phyloP scores from a whole-genome alignment of 2,888 invertebrate species.

The Machimus rusticus region DNA sequence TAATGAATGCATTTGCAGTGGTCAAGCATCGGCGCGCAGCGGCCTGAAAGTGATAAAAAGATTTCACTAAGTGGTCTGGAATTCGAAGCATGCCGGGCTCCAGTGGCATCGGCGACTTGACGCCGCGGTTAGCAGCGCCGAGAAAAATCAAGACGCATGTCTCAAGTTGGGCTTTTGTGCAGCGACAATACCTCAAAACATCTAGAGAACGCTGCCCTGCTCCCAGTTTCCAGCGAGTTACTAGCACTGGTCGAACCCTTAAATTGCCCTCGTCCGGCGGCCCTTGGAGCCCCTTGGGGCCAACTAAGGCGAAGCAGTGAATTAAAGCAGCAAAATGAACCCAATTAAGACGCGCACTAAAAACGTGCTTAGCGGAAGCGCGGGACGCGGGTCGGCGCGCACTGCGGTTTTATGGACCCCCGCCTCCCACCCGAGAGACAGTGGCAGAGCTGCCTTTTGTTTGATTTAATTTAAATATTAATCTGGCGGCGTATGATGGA shows the following conservation, averaged over 20 bases:
- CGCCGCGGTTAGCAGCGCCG: not conserved
- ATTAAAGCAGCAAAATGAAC: not conserved
- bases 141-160: not conserved
- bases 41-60: conserved; percentile 11
- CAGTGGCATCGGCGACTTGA: not conserved
- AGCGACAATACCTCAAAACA: not conserved
- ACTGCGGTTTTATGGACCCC: not conserved
- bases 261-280: not conserved
- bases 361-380: not conserved
- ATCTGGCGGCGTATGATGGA: not conserved
- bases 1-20: conserved; percentile 31
- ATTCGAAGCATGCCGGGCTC: not conserved
- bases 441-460: not conserved
- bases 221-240: not conserved
- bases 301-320: not conserved
- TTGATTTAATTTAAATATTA: conserved; percentile 26
- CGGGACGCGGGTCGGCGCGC: not conserved
- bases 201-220: not conserved
- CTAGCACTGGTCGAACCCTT: not conserved
- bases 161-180: not conserved
- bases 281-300: not conserved
- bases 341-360: not conserved
- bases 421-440: not conserved
- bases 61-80: conserved; percentile 31
- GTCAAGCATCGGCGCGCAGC: not conserved